These are phyloP conservation scores for Zaprionus obscuricornis DNA, from an alignment of 2,888 invertebrate species.

Conservation along the genomic window DNA sequence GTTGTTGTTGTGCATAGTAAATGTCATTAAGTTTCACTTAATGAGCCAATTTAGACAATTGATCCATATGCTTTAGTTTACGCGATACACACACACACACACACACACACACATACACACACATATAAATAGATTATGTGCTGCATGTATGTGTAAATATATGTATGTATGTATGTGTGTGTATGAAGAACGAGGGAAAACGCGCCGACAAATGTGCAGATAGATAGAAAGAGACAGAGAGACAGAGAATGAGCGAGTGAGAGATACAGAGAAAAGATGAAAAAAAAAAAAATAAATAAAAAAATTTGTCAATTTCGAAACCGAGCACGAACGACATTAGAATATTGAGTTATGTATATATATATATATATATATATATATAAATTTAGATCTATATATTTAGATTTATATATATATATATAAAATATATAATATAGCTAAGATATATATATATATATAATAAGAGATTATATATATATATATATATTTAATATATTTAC, in stretches of 20 bases:
- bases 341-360: constrained; percentile 30
- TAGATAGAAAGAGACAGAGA: no score
- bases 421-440: constrained; percentile 21
- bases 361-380: constrained; percentile 13
- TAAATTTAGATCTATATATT: constrained; percentile 4
- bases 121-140: constrained; percentile 39
- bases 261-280: no score
- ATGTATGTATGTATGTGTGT: constrained; percentile 10
- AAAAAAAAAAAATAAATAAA: constrained; percentile 9
- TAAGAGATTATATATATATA: constrained; percentile 2
- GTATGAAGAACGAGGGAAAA: constrained; percentile 33
- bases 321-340: constrained; percentile 39
- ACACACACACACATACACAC: constrained; percentile 13
- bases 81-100: constrained; percentile 57
- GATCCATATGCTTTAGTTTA: constrained; percentile 75
- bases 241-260: no score
- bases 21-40: constrained; percentile 77
- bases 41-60: constrained; percentile 78
- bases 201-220: constrained; percentile 50
- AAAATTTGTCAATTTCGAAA: constrained; percentile 43
- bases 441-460: constrained; percentile 8
- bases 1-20: constrained; percentile 67
- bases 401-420: constrained; percentile 5
- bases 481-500: constrained; percentile 16
- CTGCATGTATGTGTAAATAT: neutral